Conservation (phyloP, 2,113 vertebrate genomes). For the Grantiella picta region DNA sequence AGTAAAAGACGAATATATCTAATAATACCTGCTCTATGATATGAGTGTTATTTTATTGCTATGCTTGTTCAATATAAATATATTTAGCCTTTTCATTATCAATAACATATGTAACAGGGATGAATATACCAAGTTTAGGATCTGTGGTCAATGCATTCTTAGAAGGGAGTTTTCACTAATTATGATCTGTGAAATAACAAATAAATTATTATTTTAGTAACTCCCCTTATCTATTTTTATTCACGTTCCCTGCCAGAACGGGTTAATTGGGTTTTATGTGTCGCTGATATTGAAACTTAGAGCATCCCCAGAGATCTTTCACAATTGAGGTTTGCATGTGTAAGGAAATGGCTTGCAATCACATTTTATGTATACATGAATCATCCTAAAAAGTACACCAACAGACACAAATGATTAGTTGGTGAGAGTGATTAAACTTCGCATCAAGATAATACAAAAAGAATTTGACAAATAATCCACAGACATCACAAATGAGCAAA, state of each 20-base stretch:
- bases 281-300: neutral
- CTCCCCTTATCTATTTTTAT: neutral
- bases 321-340: neutral
- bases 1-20: neutral
- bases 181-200: neutral
- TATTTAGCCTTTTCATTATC: neutral
- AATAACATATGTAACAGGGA: neutral
- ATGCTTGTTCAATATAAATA: neutral
- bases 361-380: neutral
- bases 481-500: neutral
- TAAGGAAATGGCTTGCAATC: neutral
- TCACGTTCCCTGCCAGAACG: neutral
- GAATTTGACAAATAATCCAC: neutral
- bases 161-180: neutral
- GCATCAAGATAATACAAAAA: neutral
- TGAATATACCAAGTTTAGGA: neutral
- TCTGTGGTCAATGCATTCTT: neutral
- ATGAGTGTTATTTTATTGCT: neutral
- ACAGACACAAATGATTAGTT: neutral
- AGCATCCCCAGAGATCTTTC: neutral
- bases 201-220: neutral
- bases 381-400: neutral
- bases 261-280: neutral
- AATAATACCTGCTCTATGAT: neutral
- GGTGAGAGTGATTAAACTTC: neutral